Evolutionary conservation across 1,140 invertebrate genomes (phyloP).

Genomic region (Aphelenchoides fujianensis): DNA sequence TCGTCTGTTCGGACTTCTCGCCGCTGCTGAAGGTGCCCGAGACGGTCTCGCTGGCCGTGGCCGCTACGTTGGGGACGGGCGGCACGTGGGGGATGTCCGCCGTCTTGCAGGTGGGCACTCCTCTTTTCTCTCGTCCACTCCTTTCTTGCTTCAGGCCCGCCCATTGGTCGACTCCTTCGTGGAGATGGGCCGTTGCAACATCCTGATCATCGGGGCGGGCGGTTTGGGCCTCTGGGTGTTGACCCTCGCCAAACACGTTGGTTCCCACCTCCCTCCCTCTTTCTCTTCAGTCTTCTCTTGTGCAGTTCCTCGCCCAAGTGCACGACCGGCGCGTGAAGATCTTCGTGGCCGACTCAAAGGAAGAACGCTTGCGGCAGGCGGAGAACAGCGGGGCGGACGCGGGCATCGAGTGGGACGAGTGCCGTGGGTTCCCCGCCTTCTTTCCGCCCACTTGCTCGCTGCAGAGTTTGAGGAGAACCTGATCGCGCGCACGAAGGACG

Average conservation of each 20-base stretch:
- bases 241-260: background rate
- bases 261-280: too few species aligned
- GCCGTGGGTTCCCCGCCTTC: background rate
- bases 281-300: too few species aligned
- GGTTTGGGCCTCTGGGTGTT: background rate
- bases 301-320: background rate
- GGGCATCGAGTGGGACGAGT: background rate
- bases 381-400: background rate
- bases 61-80: background rate
- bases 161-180: background rate
- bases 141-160: background rate
- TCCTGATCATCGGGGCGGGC: background rate
- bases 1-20: background rate
- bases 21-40: background rate
- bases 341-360: background rate
- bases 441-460: too few species aligned
- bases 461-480: background rate
- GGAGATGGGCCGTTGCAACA: background rate
- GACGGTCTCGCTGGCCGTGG: background rate
- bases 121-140: too few species aligned
- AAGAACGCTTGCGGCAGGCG: background rate
- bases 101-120: background rate
- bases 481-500: background rate
- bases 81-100: background rate
- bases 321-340: background rate